These are phyloP conservation scores for Clarias batrachus DNA, from an alignment of 2,113 vertebrate species.

Conservation along the genomic window DNA sequence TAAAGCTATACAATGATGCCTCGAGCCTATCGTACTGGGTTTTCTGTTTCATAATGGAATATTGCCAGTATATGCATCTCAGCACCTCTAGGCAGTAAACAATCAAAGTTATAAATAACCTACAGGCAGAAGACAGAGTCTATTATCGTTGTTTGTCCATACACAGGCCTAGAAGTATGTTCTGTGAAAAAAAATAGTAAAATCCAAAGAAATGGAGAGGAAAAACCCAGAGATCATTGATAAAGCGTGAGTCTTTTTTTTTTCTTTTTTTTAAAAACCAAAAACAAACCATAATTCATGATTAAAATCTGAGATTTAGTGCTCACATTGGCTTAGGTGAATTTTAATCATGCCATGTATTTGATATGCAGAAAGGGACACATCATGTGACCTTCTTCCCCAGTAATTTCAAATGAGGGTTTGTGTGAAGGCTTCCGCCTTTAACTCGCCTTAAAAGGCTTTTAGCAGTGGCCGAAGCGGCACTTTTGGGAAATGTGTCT, in stretches of 20 bases:
- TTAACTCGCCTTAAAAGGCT: constrained; percentile 45
- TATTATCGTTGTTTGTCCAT: constrained; percentile 43
- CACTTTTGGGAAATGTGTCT: constrained; percentile 43
- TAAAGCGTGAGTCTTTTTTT: neutral
- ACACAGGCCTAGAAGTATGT: constrained; percentile 20
- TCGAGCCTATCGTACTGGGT: constrained; percentile 9
- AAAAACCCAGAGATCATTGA: constrained; percentile 43
- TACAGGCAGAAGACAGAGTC: neutral
- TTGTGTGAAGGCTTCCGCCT: constrained; percentile 14
- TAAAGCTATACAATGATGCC: neutral
- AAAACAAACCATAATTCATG: neutral
- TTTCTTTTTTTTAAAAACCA: neutral
- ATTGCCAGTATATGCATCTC: constrained; percentile 3
- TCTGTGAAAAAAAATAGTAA: constrained; percentile 57
- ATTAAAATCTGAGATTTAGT: neutral
- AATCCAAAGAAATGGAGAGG: constrained; percentile 51
- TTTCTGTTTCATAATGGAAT: constrained; percentile 16
- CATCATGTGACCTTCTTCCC: neutral
- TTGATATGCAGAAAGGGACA: neutral
- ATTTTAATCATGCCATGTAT: constrained; percentile 10
- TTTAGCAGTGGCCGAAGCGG: constrained; percentile 32
- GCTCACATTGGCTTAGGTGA: constrained; percentile 5
- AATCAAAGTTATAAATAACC: constrained; percentile 45
- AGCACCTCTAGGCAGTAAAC: constrained; percentile 33
- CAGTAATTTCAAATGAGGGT: neutral